phyloP scores from a whole-genome alignment of 2,113 vertebrate genomes.

The Misgurnus mizolepis region DNA sequence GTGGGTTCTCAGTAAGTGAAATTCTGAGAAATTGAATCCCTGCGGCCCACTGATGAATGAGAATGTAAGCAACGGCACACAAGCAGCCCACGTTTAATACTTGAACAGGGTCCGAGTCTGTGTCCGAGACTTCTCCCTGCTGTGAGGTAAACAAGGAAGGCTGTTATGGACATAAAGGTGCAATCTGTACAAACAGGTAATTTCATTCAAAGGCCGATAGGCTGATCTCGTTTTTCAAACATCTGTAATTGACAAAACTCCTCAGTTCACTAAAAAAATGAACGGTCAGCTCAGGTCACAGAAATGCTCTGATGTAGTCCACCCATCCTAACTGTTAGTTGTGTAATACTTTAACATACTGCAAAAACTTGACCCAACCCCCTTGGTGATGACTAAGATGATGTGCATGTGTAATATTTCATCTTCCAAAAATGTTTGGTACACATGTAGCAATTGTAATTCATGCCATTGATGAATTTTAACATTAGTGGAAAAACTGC shows the following conservation, averaged over 20 bases:
- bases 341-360: neutral
- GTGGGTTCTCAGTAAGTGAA: constrained; percentile 43
- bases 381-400: constrained; percentile 7
- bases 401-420: constrained; percentile 17
- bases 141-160: constrained; percentile 26
- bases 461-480: neutral
- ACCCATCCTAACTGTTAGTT: neutral
- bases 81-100: constrained; percentile 21
- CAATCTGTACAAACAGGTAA: constrained; percentile 36
- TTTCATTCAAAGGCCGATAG: neutral
- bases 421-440: constrained; percentile 3
- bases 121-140: constrained; percentile 10
- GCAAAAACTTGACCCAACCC: neutral
- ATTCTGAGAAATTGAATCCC: constrained; percentile 45
- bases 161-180: neutral
- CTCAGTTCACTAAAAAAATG: neutral
- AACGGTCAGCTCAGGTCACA: neutral
- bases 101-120: constrained; percentile 17
- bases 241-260: too few relatives aligned
- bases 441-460: constrained; percentile 6
- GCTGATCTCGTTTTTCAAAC: neutral
- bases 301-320: neutral
- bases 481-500: neutral
- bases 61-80: constrained; percentile 46
- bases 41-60: constrained; percentile 52